Conservation (phyloP, 2,113 vertebrate genomes). For the Acrocephalus arundinaceus region DNA sequence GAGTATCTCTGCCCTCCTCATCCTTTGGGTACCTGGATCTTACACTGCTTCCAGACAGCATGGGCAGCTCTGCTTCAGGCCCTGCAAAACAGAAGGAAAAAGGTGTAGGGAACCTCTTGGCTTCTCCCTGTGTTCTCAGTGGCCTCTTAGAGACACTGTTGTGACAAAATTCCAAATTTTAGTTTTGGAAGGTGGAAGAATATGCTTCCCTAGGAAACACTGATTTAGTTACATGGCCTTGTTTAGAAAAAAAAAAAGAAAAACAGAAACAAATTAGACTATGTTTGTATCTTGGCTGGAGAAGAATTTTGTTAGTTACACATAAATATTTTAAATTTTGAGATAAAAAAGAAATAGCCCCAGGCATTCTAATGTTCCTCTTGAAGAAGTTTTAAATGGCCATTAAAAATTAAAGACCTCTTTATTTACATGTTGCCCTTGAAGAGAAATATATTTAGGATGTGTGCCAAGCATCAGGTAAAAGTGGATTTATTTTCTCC, state of each 20-base stretch:
- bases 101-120: not conserved
- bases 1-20: not conserved
- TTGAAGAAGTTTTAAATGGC: not conserved
- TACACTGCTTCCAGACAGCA: not conserved
- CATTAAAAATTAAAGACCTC: not conserved
- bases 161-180: not conserved
- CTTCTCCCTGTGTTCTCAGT: not conserved
- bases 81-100: not conserved
- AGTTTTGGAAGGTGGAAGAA: not conserved
- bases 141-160: not conserved
- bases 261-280: not conserved
- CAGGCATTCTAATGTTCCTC: not conserved
- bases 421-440: conserved; percentile 7
- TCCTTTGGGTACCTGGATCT: not conserved
- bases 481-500: not conserved
- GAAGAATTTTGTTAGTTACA: not conserved
- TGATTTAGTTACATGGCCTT: not conserved
- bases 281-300: not conserved
- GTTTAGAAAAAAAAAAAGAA: not conserved
- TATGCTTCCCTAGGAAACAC: not conserved
- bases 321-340: not conserved
- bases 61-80: not conserved
- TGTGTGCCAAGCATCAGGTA: not conserved
- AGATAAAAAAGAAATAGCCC: not conserved
- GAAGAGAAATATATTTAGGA: not conserved